These are phyloP conservation scores for Poeciliopsis infans DNA, from an alignment of 2,797 vertebrate species.

Conservation along the genomic window DNA sequence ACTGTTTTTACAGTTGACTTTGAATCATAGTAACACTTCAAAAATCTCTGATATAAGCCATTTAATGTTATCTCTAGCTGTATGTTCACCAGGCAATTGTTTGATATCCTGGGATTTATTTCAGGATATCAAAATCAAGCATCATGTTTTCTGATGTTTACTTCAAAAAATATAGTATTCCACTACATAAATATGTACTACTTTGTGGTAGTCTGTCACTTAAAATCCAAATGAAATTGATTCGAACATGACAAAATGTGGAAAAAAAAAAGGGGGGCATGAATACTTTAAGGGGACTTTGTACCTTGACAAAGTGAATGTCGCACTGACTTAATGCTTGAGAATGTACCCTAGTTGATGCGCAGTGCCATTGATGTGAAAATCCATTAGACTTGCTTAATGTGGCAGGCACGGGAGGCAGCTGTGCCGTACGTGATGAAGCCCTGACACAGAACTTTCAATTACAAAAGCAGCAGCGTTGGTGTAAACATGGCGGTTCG, in stretches of 20 bases:
- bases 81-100: neutral
- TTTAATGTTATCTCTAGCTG: neutral
- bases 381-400: constrained; percentile 76
- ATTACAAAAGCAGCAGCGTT: constrained; percentile 58
- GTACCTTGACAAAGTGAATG: constrained; percentile 54
- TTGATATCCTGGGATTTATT: neutral
- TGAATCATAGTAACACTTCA: neutral
- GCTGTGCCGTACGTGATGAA: constrained; percentile 66
- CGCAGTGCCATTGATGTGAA: constrained; percentile 52
- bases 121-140: neutral
- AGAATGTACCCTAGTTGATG: constrained; percentile 52
- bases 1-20: neutral
- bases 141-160: neutral
- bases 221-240: neutral
- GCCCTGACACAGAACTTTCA: constrained; percentile 71
- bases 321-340: constrained; percentile 61
- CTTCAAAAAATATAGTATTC: neutral
- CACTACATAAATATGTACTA: neutral
- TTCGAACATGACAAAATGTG: neutral
- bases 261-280: neutral
- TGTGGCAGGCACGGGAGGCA: constrained; percentile 72
- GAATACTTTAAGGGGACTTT: neutral
- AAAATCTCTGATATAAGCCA: neutral
- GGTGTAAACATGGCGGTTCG: constrained; percentile 31
- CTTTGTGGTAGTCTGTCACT: neutral